Percentiles rank a stretch among this genome's conserved stretches.
phyloP scores from a whole-genome alignment of 2,113 vertebrate genomes.

The Cepphus grylle region DNA sequence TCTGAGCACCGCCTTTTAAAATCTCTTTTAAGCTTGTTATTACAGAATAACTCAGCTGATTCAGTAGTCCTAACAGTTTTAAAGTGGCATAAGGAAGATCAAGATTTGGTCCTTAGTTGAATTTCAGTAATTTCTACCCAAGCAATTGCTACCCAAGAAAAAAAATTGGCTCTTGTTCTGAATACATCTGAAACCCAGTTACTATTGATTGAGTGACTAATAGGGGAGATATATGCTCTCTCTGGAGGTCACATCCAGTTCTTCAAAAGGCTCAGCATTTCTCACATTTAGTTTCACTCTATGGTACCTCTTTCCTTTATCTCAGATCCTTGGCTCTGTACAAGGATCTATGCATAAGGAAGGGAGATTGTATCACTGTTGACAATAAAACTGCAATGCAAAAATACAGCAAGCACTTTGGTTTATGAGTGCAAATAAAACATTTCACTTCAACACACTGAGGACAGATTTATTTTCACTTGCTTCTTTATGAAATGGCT shows the following conservation, averaged over 20 bases:
- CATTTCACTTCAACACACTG: slow-evolving; percentile 42
- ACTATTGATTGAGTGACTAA: background rate
- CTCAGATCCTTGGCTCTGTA: background rate
- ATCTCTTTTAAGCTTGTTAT: background rate
- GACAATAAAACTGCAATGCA: slow-evolving; percentile 62
- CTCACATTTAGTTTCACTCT: slow-evolving; percentile 1
- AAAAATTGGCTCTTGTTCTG: background rate
- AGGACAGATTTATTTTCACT: slow-evolving; percentile 57
- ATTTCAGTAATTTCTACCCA: background rate
- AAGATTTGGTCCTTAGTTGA: background rate
- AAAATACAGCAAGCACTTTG: slow-evolving; percentile 58
- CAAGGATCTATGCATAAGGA: background rate
- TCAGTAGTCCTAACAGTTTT: background rate
- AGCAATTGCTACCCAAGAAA: background rate
- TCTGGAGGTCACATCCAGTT: background rate
- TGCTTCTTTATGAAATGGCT: slow-evolving; percentile 32
- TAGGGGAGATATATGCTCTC: background rate
- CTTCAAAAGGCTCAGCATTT: background rate
- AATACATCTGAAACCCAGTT: background rate
- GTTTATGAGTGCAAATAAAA: slow-evolving; percentile 61
- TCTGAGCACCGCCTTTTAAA: background rate
- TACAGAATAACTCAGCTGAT: background rate
- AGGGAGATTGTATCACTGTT: slow-evolving; percentile 28
- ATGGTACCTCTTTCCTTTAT: slow-evolving; percentile 2
- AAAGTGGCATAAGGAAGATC: background rate